A percentile compares a stretch with the other conserved stretches of the same genome.
These are phyloP conservation scores for Chrysolina haemoptera DNA, from an alignment of 2,888 invertebrate genomes.

Conservation along the genomic window DNA sequence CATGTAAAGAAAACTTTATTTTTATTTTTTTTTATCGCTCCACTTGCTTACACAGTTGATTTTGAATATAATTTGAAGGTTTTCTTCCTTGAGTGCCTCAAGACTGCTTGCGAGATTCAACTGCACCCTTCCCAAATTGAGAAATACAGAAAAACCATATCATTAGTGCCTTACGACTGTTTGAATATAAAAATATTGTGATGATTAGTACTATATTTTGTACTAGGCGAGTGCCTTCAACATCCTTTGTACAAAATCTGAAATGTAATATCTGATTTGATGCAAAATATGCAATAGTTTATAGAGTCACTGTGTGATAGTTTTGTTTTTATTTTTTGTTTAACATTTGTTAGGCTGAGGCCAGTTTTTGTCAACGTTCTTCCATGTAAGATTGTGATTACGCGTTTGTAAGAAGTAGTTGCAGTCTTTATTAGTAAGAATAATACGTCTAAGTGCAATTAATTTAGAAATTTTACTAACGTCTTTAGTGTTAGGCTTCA, in stretches of 20 bases:
- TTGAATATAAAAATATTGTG: conserved; percentile 37
- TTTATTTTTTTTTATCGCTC: neutral
- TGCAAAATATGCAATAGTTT: conserved; percentile 58
- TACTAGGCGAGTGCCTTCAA: conserved; percentile 48
- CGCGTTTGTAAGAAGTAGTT: conserved; percentile 47
- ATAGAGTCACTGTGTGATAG: conserved; percentile 63
- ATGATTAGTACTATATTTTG: conserved; percentile 21
- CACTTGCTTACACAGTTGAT: too few relatives aligned
- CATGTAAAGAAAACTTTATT: too few relatives aligned
- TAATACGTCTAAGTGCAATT: conserved; percentile 68
- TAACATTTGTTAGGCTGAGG: conserved; percentile 68
- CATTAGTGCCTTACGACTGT: conserved; percentile 33
- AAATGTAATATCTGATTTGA: conserved; percentile 54
- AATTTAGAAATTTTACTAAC: conserved; percentile 68
- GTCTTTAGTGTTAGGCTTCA: conserved; percentile 59
- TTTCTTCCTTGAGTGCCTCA: too few relatives aligned
- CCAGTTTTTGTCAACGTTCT: conserved; percentile 69
- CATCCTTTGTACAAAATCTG: conserved; percentile 51
- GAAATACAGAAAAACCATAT: neutral
- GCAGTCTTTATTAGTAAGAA: conserved; percentile 58
- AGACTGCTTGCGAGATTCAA: neutral
- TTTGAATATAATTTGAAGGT: too few relatives aligned
- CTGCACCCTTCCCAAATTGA: neutral
- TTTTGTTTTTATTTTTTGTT: conserved; percentile 61
- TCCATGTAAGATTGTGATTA: conserved; percentile 64